Base-by-base conservation (phyloP, 2,797 vertebrate species). In the Buceros bicornis region DNA sequence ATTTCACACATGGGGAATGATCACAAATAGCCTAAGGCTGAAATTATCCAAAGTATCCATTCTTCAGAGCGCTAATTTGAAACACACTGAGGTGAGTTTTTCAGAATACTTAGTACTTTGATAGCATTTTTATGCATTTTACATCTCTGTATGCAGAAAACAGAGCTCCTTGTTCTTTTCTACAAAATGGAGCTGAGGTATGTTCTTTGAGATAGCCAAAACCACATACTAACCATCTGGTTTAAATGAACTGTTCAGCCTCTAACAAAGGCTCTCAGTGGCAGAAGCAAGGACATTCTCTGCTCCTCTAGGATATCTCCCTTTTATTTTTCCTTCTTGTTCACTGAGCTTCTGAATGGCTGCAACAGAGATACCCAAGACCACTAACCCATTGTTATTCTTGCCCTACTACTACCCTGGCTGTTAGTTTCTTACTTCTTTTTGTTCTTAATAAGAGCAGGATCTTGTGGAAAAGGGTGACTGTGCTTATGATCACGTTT, bases 1-100 rank as follows among this genome's bases (percentile, higher is more conserved):
- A 78, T 85, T 87, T 93, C 53, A 65, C 71, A 93, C 69, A 72
- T 57, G 45, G 24, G 35, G 24, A 88, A 74, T 87, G 65, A 57
- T 29, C 64, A 74, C 89, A 94, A 91, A 89, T 26, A 92, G 53
- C 54, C 72, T 71, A 69, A 89, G 50, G 64, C 47, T 57, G 85
- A 91, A 93, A 86, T 91, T 72, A 69, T 83, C 69, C 47, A 28
- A 80, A 82, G 10, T 42, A 77, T 42, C 33, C 25, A 53, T 92
- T 90, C 81, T 78, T 92, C 82, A 88, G 29, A 10, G 31, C 81
- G 16, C 76, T 80, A 71, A 85, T 87, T 82, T 89, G 89, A 82
- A 94, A 81, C 5, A 16, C 29, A 61, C 4, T 60, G 40, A 69
- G 51, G 45, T 74, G 45, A 82, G 40, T 56, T 90, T 77, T 92